A percentile compares a stretch with the other conserved stretches of the same genome.
Conservation (phyloP, 2,113 vertebrate genomes). For the Toxostoma redivivum region DNA sequence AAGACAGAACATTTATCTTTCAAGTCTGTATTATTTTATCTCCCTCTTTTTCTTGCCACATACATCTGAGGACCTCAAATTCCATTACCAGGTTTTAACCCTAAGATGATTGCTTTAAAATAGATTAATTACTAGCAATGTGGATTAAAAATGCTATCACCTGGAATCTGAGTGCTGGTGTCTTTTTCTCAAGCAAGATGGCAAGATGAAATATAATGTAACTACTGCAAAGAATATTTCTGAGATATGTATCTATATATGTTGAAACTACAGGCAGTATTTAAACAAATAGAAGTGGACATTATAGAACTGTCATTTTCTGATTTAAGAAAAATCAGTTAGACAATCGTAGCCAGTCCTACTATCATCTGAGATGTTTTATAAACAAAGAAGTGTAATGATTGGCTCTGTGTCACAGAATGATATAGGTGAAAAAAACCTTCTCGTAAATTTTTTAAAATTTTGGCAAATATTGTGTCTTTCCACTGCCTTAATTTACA, state of each 20-base stretch:
- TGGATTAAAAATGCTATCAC: background rate
- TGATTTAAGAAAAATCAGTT: background rate
- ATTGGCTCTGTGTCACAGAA: background rate
- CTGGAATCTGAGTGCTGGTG: background rate
- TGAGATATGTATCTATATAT: background rate
- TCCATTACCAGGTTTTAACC: background rate
- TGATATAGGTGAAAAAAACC: fast-evolving
- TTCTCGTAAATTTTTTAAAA: no score
- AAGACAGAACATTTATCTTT: background rate
- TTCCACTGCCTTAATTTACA: background rate
- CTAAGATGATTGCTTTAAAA: background rate
- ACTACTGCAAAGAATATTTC: background rate
- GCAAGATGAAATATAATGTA: background rate
- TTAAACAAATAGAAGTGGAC: background rate
- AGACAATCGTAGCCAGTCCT: background rate
- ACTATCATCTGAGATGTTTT: background rate
- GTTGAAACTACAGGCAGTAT: background rate
- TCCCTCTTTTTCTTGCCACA: background rate
- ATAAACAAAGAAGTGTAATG: background rate
- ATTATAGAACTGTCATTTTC: background rate
- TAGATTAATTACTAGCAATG: background rate
- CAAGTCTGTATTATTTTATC: background rate
- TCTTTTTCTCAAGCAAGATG: background rate
- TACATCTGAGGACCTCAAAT: background rate
- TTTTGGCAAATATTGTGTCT: background rate